phyloP scores from a whole-genome alignment of 2,888 invertebrate genomes.

The Lasioglossum zephyrum region DNA sequence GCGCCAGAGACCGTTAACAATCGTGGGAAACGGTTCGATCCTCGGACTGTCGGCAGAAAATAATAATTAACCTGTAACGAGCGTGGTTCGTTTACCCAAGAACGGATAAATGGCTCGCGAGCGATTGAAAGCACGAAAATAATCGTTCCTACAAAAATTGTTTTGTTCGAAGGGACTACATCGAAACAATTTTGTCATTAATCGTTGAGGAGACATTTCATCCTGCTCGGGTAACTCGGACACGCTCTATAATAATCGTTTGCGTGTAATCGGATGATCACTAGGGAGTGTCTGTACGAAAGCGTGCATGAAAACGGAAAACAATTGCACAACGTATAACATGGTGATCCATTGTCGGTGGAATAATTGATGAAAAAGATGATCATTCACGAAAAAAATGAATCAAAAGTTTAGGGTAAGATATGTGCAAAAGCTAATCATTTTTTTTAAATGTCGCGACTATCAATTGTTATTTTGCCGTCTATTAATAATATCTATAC shows the following conservation, averaged over 20 bases:
- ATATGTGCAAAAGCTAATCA: not conserved
- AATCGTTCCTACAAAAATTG: not conserved
- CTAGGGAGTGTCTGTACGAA: slow-evolving; percentile 50
- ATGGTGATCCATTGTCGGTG: not conserved
- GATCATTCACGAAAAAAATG: not conserved
- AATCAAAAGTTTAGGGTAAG: not conserved
- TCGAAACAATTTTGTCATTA: not conserved
- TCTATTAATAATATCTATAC: not conserved
- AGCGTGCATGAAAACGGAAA: slow-evolving; percentile 33
- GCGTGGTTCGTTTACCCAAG: not conserved
- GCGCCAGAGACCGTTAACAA: not conserved
- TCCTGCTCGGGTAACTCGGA: not conserved
- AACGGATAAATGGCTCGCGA: not conserved
- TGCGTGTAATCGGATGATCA: slow-evolving; percentile 53
- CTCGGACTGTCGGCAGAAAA: not conserved
- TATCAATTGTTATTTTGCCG: not conserved
- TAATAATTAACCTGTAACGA: not conserved
- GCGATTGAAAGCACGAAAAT: not conserved
- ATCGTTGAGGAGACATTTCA: not conserved
- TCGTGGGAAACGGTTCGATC: slow-evolving; percentile 18
- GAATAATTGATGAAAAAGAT: not conserved
- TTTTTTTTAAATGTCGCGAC: not conserved
- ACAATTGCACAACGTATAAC: slow-evolving; percentile 45
- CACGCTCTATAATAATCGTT: slow-evolving; percentile 33
- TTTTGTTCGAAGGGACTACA: not conserved